Base-by-base conservation (phyloP, 1,140 invertebrate species). In the Ylistrum balloti region DNA sequence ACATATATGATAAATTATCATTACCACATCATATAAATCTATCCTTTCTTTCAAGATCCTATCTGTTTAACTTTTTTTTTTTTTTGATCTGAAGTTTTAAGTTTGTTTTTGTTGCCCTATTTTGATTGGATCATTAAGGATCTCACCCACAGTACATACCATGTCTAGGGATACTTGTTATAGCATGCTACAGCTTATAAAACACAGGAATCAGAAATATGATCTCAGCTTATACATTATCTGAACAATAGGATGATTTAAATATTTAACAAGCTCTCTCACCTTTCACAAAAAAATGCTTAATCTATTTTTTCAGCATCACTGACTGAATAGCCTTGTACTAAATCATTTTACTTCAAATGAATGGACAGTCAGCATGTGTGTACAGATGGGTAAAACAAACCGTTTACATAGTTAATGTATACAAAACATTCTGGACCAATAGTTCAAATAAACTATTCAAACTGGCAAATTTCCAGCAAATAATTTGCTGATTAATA, bases 221-320 rank as follows among this genome's bases (percentile, higher is more conserved):
- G 56, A 74, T n/a, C 56, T 28, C 56, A 28, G 17, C n/a, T 11
- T 28, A 28, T 74, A 22, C 56, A 74, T 74, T 74, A 74, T 28
- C 56, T 74, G n/a, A n/a, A 74, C 56, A 74, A 74, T 28, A 74
- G 1, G 56, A 74, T 28, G 9, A 74, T 74, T n/a, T 74, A 74
- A 74, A 74, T 74, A 74, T 74, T 74, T 74, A 74, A 74, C 56
- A 1, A 74, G 22, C 56, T 74, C n/a, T 28, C 56, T 74, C 56
- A 74, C 56, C n/a, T 74, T 74, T 74, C 56, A 28, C 56, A 74
- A 74, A 74, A 74, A 74, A 74, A 74, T 74, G 56, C 56, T 74
- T 17, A 48, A 28, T 74, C 22, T 74, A 74, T 74, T 74, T 74
- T 74, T 74, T 28, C 56, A 74, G 56, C 56, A n/a, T 28, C 56